Base-by-base conservation (phyloP, 2,797 vertebrate species). In the Pteropus rufus region DNA sequence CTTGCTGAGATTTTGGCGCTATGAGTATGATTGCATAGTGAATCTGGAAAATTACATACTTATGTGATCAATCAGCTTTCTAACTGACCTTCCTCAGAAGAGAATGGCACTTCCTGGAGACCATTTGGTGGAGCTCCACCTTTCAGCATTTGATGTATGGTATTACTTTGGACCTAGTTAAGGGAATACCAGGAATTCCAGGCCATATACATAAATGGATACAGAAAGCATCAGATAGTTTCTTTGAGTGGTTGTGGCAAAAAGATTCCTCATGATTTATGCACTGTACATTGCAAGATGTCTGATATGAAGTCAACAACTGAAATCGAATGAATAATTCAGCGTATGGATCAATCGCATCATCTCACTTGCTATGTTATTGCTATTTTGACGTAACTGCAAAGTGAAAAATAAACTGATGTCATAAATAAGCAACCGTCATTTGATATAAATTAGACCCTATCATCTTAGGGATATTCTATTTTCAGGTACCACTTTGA, bases 251-350 rank as follows among this genome's bases (percentile, higher is more conserved):
- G 95, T 95, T 97, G 95, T 98, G 97, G 97, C 97, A 96, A 97
- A 97, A 97, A 95, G 97, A 97, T 96, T 94, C 92, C 49, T 96
- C 84, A 62, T 98, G 97, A 98, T 98, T 98, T 98, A 98, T 98
- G 97, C 44, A 46, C 95, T 84, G 73, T 97, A 95, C 95, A 89
- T 96, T 94, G 97, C 94, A 97, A 98, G 94, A 97, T 97, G 97
- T 98, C 98, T 98, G 97, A 97, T 98, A 97, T 97, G 98, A 98
- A 98, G 97, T 98, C 98, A 98, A 97, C 98, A 98, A 95, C 97
- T 97, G 97, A 98, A 98, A 98, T 97, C 89, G 36, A 95, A 98
- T 98, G 98, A 99, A 98, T 98, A 98, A 98, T 98, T 98, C 98
- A 98, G 97, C 91, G 70, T 60, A 15, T 2, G 70, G 97, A 98